Base-by-base conservation (phyloP, 2,113 vertebrate species). In the Macroglossus sobrinus region DNA sequence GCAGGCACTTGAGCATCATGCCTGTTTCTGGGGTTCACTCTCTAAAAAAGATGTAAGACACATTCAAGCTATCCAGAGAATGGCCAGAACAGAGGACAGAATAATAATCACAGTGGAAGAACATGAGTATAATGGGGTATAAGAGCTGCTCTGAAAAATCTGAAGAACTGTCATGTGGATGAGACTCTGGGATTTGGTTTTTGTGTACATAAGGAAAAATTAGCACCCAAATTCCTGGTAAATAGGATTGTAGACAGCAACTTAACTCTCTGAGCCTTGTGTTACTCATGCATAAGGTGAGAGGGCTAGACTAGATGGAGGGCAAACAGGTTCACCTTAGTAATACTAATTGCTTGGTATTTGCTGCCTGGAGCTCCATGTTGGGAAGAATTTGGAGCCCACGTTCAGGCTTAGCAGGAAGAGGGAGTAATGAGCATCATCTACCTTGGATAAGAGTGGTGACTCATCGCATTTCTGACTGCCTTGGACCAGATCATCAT, bases 61-160 rank as follows among this genome's bases (percentile, higher is more conserved):
- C 5, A 22, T 4, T 4, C 8, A 7, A 26, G n/a, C 30, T 19
- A 30, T 38, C 45, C 40, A 57, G n/a, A 71, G 61, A 80, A 89
- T 45, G 28, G 43, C 40, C 13, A 22, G 22, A 61, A 12, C 30
- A 43, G 61, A 59, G 28, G 40, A 35, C 0, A 3, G 26, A 78
- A 45, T 5, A 55, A 33, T 4, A 13, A 35, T 0, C 28, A 50
- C 0, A 68, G 13, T 33, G 13, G 16, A n/a, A 85, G 38, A 53
- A 38, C 0, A 0, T 13, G 4, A 71, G 16, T 16, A 2, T 16
- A 14, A 26, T 4, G 3, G 28, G 47, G 40, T 53, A 10, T 2
- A 24, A 53, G 61, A 55, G n/a, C 10, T 28, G 21, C 55, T 30
- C 26, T 68, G 26, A 88, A 45, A n/a, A 55, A 45, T 4, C 9